A percentile compares a stretch with the other conserved stretches of the same genome.
phyloP scores from a whole-genome alignment of 2,797 vertebrate genomes.

The Eidolon dupreanum region DNA sequence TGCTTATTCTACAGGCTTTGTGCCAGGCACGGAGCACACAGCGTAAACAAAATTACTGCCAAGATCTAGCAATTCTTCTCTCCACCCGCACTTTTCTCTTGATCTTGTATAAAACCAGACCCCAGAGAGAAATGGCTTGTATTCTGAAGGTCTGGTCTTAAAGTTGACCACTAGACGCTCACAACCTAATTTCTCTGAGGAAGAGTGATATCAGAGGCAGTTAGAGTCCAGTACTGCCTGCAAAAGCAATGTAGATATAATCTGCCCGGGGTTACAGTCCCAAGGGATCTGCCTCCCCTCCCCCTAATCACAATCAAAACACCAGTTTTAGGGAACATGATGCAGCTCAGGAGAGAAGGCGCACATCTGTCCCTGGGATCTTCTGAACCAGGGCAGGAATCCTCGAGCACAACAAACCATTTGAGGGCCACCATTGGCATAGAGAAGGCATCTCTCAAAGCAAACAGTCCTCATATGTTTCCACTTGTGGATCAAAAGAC shows the following conservation, averaged over 20 bases:
- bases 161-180: not conserved
- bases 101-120: not conserved
- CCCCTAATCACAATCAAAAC: not conserved
- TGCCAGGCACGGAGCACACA: not conserved
- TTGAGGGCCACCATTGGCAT: not conserved
- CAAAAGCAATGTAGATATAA: not conserved
- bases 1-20: not conserved
- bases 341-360: not conserved
- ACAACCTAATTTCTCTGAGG: not conserved
- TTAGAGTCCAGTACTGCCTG: not conserved
- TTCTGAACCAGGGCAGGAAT: not conserved
- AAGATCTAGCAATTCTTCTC: not conserved
- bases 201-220: not conserved
- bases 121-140: not conserved
- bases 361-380: not conserved
- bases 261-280: not conserved
- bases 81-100: not conserved
- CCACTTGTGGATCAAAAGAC: conserved; percentile 63
- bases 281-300: not conserved
- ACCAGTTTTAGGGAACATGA: not conserved
- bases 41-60: not conserved
- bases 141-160: not conserved
- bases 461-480: conserved; percentile 49
- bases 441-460: not conserved
- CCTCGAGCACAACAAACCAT: not conserved